Conservation (phyloP, 2,113 vertebrate species). For the Sebastes fasciatus region DNA sequence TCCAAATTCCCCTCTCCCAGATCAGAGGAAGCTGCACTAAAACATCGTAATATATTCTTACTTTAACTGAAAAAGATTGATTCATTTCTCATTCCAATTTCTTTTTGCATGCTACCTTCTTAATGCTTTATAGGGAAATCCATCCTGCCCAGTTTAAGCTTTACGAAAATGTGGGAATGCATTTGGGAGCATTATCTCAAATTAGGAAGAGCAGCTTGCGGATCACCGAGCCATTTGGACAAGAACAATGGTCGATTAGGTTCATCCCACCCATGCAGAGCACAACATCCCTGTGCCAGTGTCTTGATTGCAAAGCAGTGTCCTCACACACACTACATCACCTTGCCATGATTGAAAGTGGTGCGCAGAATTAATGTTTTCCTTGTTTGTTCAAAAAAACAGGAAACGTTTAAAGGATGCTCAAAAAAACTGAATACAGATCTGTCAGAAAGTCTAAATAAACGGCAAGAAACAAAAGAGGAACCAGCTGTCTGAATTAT, state of each 20-base stretch:
- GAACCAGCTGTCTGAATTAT: conserved; percentile 70
- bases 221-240: conserved; percentile 63
- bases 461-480: conserved; percentile 44
- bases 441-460: conserved; percentile 47
- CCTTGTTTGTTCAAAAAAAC: conserved; percentile 4
- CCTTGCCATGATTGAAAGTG: conserved; percentile 40
- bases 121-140: not conserved
- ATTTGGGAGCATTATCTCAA: conserved; percentile 45
- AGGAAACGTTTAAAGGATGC: conserved; percentile 21
- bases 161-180: not conserved
- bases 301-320: conserved; percentile 62
- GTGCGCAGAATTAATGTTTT: conserved; percentile 37
- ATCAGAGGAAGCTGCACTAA: not conserved
- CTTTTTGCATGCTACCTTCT: too few relatives aligned
- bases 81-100: not conserved
- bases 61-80: not conserved
- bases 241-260: conserved; percentile 65
- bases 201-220: conserved; percentile 61
- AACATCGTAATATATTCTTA: conserved; percentile 11
- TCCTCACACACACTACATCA: conserved; percentile 33
- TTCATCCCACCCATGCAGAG: conserved; percentile 61
- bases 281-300: conserved; percentile 40
- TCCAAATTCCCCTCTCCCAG: not conserved
- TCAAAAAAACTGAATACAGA: conserved; percentile 23
- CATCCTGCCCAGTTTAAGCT: not conserved